Evolutionary conservation across 2,113 vertebrate genomes (phyloP).

Genomic region (Cheirogaleus medius): DNA sequence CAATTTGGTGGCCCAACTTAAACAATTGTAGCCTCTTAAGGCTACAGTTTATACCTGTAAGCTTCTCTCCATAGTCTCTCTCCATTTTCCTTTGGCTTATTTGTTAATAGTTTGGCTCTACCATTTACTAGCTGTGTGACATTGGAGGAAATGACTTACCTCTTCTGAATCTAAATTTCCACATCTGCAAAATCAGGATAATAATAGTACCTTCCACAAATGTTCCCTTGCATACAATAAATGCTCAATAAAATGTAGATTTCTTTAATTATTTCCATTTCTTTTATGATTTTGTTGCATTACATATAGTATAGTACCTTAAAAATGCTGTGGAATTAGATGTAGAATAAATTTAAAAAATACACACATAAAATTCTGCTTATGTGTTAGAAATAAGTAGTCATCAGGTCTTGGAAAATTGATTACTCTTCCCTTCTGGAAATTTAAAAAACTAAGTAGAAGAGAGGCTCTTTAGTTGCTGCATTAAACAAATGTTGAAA

Average conservation of each 20-base stretch:
- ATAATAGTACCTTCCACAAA: neutral
- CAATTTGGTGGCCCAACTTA: neutral
- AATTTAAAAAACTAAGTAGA: constrained; percentile 29
- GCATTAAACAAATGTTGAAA: constrained; percentile 31
- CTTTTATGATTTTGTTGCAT: neutral
- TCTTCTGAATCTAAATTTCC: neutral
- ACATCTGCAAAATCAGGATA: neutral
- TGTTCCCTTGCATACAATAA: neutral
- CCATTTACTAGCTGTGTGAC: neutral
- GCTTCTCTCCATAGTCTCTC: neutral
- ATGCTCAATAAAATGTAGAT: neutral
- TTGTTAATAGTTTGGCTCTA: neutral
- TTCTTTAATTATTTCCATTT: neutral
- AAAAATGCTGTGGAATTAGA: neutral
- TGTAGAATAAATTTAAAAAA: constrained; percentile 3
- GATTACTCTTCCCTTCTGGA: constrained; percentile 39
- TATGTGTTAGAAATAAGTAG: neutral
- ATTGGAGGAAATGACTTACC: neutral
- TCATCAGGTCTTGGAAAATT: neutral
- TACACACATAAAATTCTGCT: constrained; percentile 8
- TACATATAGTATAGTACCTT: neutral
- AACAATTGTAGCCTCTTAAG: neutral
- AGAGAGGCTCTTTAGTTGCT: neutral
- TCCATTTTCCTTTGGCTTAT: neutral
- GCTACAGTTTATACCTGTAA: too few species aligned